Conservation (phyloP, 2,113 vertebrate genomes). For the Mastomys coucha region DNA sequence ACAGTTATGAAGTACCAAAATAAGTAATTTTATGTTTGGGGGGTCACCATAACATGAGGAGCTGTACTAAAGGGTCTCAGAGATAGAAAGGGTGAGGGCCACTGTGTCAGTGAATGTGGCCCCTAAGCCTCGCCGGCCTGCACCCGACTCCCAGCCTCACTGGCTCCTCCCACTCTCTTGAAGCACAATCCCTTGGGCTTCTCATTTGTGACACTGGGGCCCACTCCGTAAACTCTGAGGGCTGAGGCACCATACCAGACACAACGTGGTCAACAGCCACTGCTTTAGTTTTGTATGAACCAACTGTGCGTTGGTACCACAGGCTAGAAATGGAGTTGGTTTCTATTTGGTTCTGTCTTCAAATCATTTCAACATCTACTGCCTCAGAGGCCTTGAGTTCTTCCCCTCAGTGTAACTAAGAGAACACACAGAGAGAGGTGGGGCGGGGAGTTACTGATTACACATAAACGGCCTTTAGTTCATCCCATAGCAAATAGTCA, state of each 20-base stretch:
- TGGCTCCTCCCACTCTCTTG: neutral
- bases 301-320: constrained; percentile 19
- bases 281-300: neutral
- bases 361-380: neutral
- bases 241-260: neutral
- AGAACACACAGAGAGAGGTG: neutral
- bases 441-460: neutral
- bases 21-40: neutral
- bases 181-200: neutral
- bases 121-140: neutral
- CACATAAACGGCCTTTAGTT: neutral
- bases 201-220: neutral
- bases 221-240: neutral
- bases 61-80: neutral
- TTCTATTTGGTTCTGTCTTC: neutral
- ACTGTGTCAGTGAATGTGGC: neutral
- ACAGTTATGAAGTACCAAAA: neutral
- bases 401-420: neutral
- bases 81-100: too few relatives aligned
- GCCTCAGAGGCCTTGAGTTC: neutral
- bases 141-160: neutral
- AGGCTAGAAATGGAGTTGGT: neutral
- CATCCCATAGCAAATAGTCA: neutral
- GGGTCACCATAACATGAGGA: neutral
- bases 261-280: neutral